Evolutionary conservation across 2,888 invertebrate genomes (phyloP).

Genomic region (Timema cristinae): DNA sequence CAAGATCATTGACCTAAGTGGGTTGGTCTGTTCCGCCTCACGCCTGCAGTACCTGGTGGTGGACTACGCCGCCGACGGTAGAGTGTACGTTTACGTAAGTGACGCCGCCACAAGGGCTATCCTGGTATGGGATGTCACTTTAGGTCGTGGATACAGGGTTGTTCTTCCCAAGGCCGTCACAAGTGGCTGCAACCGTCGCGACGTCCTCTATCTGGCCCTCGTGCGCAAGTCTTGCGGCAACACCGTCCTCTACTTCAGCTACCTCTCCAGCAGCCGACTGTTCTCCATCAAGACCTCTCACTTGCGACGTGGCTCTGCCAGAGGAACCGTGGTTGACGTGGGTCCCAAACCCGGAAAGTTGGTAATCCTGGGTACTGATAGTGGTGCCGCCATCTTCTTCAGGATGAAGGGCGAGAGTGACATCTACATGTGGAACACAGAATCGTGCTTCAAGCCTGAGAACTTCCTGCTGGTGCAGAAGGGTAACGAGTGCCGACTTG

Average conservation of each 20-base stretch:
- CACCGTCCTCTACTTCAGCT: slow-evolving; percentile 58
- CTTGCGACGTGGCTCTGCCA: slow-evolving; percentile 54
- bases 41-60: slow-evolving; percentile 65
- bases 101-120: slow-evolving; percentile 68
- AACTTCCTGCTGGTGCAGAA: slow-evolving; percentile 56
- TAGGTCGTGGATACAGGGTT: slow-evolving; percentile 59
- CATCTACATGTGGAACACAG: slow-evolving; percentile 61
- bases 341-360: slow-evolving; percentile 54
- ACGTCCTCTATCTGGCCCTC: slow-evolving; percentile 63
- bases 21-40: slow-evolving; percentile 54
- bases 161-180: slow-evolving; percentile 53
- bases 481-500: slow-evolving; percentile 54
- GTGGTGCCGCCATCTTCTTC: slow-evolving; percentile 57
- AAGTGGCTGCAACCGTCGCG: slow-evolving; percentile 51
- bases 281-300: slow-evolving; percentile 62
- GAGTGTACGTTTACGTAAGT: slow-evolving; percentile 52
- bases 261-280: slow-evolving; percentile 57
- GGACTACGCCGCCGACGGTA: slow-evolving; percentile 59
- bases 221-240: slow-evolving; percentile 55
- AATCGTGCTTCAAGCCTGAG: slow-evolving; percentile 51
- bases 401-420: slow-evolving; percentile 59
- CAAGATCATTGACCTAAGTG: slow-evolving; percentile 58
- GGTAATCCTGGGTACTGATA: slow-evolving; percentile 58
- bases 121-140: slow-evolving; percentile 62
- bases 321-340: slow-evolving; percentile 55